Evolutionary conservation across 2,888 invertebrate species (phyloP).

Genomic region (Plagodis pulveraria): DNA sequence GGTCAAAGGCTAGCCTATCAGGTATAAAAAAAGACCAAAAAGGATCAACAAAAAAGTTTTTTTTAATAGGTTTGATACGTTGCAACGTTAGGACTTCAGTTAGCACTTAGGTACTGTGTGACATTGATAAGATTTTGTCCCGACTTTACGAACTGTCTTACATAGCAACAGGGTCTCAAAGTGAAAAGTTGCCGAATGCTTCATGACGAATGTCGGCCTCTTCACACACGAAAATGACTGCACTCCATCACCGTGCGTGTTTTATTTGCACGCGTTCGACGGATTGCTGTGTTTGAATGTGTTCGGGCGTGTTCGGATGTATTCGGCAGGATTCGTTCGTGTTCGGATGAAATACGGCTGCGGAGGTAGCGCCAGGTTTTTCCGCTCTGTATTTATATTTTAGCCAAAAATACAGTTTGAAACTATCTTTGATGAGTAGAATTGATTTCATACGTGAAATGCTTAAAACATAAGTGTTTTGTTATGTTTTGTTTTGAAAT

Average conservation of each 20-base stretch:
- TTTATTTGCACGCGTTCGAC: slow-evolving; percentile 57
- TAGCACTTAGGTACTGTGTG: no score
- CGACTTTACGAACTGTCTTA: slow-evolving; percentile 2
- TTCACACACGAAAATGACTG: slow-evolving; percentile 57
- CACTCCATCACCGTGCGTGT: slow-evolving; percentile 60
- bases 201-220: slow-evolving; percentile 59
- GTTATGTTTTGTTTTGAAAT: no score
- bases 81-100: no score
- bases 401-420: no score
- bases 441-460: no score
- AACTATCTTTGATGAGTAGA: no score
- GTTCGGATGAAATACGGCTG: slow-evolving; percentile 45
- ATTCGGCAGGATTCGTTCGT: slow-evolving; percentile 39
- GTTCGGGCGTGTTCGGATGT: slow-evolving; percentile 43
- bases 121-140: neutral
- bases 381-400: no score
- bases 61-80: no score
- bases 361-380: slow-evolving; percentile 38
- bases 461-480: no score
- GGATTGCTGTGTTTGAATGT: slow-evolving; percentile 41
- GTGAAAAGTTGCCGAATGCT: slow-evolving; percentile 61
- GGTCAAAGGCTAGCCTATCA: no score
- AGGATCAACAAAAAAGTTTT: no score
- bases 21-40: no score
- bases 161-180: slow-evolving; percentile 43